Evolutionary conservation across 2,888 invertebrate genomes (phyloP).

Genomic region (Unio pictorum): DNA sequence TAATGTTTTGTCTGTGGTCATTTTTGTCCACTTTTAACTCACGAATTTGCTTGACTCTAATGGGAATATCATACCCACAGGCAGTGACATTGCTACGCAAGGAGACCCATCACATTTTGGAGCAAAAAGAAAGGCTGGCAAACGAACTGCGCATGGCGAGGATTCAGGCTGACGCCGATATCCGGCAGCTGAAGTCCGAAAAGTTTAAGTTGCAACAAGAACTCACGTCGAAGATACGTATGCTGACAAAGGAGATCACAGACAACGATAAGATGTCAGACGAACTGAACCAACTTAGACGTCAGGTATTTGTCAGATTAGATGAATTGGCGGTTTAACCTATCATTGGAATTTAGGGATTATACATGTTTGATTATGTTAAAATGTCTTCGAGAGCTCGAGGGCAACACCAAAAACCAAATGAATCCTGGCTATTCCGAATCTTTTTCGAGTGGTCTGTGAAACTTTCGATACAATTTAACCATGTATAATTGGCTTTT

Average conservation of each 20-base stretch:
- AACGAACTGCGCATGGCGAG: constrained; percentile 51
- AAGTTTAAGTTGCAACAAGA: constrained; percentile 55
- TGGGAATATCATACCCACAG: constrained; percentile 14
- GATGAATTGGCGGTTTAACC: too few relatives aligned
- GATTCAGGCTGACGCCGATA: constrained; percentile 50
- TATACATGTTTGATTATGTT: too few relatives aligned
- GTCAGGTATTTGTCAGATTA: constrained; percentile 27
- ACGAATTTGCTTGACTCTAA: too few relatives aligned
- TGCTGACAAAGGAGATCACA: constrained; percentile 45
- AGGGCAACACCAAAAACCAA: too few relatives aligned
- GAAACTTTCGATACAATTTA: too few relatives aligned
- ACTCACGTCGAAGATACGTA: constrained; percentile 46
- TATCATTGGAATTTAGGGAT: too few relatives aligned
- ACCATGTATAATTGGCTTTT: too few relatives aligned
- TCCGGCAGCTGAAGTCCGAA: constrained; percentile 47
- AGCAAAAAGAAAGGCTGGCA: constrained; percentile 58
- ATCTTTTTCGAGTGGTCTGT: too few relatives aligned
- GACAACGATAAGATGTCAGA: constrained; percentile 46
- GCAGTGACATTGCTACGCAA: constrained; percentile 49
- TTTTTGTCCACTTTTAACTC: too few relatives aligned
- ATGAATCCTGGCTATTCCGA: too few relatives aligned
- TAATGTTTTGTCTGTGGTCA: too few relatives aligned
- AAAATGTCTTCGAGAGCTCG: too few relatives aligned
- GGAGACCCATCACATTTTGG: constrained; percentile 62
- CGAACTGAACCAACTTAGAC: constrained; percentile 35